Base-by-base conservation (phyloP, 2,888 invertebrate species). In the Aquatica leii region DNA sequence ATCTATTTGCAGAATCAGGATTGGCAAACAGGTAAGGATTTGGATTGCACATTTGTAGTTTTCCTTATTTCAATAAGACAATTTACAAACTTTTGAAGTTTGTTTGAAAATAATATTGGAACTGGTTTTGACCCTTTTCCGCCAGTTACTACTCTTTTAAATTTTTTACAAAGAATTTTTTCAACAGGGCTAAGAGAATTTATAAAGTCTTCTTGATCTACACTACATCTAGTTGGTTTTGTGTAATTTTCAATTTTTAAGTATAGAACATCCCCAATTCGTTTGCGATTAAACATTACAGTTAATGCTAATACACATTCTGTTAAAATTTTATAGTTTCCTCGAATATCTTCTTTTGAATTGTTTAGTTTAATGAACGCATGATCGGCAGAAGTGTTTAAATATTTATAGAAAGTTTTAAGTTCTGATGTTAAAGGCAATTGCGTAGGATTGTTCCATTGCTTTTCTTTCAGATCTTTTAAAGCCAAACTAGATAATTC, bases 1-100 rank as follows among this genome's bases (percentile, higher is more conserved):
- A 69, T 66, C 66, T 35, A 55, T 66, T 66, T 9, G 24, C 41
- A 15, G 59, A 58, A n/a, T 53, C 57, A 56, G 65, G 66, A 51
- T 71, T 70, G 12, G 68, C 68, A 63, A 70, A 72, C 43, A 71
- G 51, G 62, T 72, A 72, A n/a, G n/a, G n/a, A n/a, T n/a, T n/a
- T 34, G 68, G 60, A 58, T 71, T 73, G 11, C 59, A 56, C 41
- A 62, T 41, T 15, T 65, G 59, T 37, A 66, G 60, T 24, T 58
- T 65, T 55, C 54, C 11, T n/a, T n/a, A n/a, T n/a, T n/a, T n/a
- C n/a, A n/a, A n/a, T n/a, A n/a, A 40, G 41, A 12, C n/a, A n/a
- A n/a, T n/a, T n/a, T n/a, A 65, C 71, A 53, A 46, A 66, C 56
- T 21, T 35, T 35, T 8, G 9, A 60, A 35, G 1, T 67, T 59